Conservation (phyloP, 2,888 invertebrate genomes). For the Cerastis rubricosa region DNA sequence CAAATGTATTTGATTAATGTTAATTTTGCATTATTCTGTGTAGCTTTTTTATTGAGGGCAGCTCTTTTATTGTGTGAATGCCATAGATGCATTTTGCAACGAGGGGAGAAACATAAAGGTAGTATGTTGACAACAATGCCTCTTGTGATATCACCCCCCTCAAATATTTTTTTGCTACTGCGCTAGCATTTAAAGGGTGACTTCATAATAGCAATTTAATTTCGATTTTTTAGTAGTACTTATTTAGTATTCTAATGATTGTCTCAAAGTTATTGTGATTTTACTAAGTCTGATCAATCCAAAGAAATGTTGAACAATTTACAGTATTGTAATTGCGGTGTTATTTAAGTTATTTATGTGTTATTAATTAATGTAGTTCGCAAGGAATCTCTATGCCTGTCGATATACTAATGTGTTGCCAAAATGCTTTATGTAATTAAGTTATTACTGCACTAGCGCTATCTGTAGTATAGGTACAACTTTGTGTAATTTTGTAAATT, state of each 20-base stretch:
- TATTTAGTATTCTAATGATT: slow-evolving; percentile 53
- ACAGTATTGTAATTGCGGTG: slow-evolving; percentile 51
- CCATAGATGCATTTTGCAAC: slow-evolving; percentile 2
- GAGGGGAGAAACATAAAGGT: slow-evolving; percentile 20
- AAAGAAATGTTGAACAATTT: slow-evolving; percentile 69
- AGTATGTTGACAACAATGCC: slow-evolving; percentile 24
- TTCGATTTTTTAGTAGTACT: slow-evolving; percentile 50
- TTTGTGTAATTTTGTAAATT: slow-evolving; percentile 84
- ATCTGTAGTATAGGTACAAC: slow-evolving; percentile 68
- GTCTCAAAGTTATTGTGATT: slow-evolving; percentile 69
- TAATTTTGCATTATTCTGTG: slow-evolving; percentile 36
- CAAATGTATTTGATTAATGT: slow-evolving; percentile 52
- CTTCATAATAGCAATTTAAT: slow-evolving; percentile 21
- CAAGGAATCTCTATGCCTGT: slow-evolving; percentile 49
- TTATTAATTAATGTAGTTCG: slow-evolving; percentile 57
- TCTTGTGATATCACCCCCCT: slow-evolving; percentile 6
- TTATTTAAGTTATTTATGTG: slow-evolving; percentile 70
- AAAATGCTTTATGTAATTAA: slow-evolving; percentile 74
- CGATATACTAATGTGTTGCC: slow-evolving; percentile 74
- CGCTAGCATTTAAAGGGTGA: slow-evolving; percentile 27
- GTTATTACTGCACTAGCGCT: slow-evolving; percentile 76
- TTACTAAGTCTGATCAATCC: slow-evolving; percentile 82
- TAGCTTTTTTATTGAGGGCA: slow-evolving; percentile 28
- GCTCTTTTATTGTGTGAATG: slow-evolving; percentile 21
- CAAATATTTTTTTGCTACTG: slow-evolving; percentile 3